Evolutionary conservation across 1,140 invertebrate genomes (phyloP).

Genomic region (Mactra quadrangularis): DNA sequence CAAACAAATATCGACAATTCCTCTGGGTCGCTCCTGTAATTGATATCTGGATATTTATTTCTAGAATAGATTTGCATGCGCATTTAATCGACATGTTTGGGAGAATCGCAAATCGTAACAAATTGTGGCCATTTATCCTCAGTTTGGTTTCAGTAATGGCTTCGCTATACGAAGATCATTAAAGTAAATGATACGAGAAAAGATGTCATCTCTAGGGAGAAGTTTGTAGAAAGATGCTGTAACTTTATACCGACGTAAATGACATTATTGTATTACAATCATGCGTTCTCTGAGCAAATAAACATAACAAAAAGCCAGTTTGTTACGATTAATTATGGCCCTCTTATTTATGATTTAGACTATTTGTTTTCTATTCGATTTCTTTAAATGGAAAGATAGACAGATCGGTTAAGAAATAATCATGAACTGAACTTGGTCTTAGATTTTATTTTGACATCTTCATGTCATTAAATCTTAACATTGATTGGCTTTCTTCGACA

Average conservation of each 20-base stretch:
- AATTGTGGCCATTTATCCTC: constrained; percentile 61
- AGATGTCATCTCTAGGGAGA: constrained; percentile 25
- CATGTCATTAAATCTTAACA: background rate
- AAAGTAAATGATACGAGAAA: constrained; percentile 57
- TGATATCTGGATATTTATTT: constrained; percentile 61
- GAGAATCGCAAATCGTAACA: constrained; percentile 58
- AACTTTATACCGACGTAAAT: constrained; percentile 53
- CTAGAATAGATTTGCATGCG: constrained; percentile 61
- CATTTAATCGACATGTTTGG: constrained; percentile 62
- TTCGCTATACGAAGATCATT: constrained; percentile 57
- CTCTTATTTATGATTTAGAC: constrained; percentile 17
- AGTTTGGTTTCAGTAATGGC: constrained; percentile 53
- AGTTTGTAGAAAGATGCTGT: constrained; percentile 32
- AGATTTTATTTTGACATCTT: background rate
- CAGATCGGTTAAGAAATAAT: too few relatives aligned
- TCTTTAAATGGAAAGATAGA: too few relatives aligned
- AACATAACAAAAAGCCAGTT: constrained; percentile 35
- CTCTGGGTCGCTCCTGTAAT: constrained; percentile 58
- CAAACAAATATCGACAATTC: constrained; percentile 48
- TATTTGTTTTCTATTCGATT: background rate
- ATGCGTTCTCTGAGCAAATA: constrained; percentile 46
- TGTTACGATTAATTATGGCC: constrained; percentile 60
- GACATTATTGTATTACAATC: constrained; percentile 61
- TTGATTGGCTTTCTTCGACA: too few relatives aligned
- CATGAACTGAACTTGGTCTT: too few relatives aligned